Conservation (phyloP, 2,797 vertebrate species). For the Sarcoramphus papa region DNA sequence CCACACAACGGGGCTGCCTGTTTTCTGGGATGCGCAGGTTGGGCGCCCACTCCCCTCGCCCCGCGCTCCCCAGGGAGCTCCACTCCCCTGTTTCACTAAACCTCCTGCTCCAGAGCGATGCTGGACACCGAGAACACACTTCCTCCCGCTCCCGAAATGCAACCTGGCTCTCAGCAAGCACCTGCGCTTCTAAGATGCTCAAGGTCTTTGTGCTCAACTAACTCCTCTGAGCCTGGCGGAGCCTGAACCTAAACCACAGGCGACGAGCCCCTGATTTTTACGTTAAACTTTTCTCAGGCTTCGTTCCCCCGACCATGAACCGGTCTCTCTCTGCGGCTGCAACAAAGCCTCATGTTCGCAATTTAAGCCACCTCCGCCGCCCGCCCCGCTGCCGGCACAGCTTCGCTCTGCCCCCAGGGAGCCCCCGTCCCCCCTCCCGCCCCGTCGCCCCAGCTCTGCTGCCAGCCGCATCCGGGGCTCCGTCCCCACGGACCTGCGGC, state of each 20-base stretch:
- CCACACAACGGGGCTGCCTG: accelerated
- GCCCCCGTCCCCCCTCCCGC: not conserved
- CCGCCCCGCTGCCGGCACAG: not conserved
- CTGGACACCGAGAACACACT: not conserved
- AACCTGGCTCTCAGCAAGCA: not conserved
- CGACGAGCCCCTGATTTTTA: not conserved
- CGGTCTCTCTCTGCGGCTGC: not conserved
- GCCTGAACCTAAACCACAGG: not conserved
- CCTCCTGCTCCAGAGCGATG: not conserved
- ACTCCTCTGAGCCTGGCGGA: not conserved
- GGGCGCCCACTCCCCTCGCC: accelerated
- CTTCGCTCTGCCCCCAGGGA: not conserved
- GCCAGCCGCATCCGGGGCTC: slow-evolving; percentile 12
- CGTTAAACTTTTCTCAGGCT: not conserved
- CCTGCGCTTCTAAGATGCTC: not conserved
- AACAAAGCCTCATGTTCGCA: slow-evolving; percentile 6
- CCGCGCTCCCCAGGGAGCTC: not conserved
- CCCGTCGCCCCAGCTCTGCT: not conserved
- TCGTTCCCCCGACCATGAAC: not conserved
- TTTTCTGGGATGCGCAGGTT: accelerated
- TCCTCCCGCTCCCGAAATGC: not conserved
- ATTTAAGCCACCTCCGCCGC: not conserved
- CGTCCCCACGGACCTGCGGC: slow-evolving; percentile 26
- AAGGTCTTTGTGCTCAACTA: not conserved
- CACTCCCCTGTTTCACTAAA: not conserved